Conservation (phyloP, 2,113 vertebrate species). For the Rhynchopsitta pachyrhyncha region DNA sequence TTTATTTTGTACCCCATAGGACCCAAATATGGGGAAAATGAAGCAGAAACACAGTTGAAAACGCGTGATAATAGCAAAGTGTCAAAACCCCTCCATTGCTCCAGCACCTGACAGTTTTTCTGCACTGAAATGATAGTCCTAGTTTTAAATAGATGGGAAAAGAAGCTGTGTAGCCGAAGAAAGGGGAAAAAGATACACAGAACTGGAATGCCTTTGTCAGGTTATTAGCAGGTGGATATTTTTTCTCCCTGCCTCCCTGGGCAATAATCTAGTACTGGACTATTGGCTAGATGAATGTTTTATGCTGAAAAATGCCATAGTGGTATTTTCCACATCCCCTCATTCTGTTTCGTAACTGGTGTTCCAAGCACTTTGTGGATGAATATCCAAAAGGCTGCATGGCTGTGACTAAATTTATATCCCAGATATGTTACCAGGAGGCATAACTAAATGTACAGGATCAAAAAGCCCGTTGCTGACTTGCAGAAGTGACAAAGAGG, state of each 20-base stretch:
- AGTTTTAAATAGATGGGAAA: background rate
- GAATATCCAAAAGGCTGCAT: background rate
- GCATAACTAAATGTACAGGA: background rate
- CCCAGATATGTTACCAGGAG: background rate
- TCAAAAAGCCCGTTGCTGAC: background rate
- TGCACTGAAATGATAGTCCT: background rate
- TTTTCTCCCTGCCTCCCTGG: background rate
- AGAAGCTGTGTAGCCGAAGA: background rate
- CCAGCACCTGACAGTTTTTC: background rate
- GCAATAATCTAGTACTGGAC: background rate
- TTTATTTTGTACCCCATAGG: background rate
- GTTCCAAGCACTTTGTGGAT: slow-evolving; percentile 15
- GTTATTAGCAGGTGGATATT: background rate
- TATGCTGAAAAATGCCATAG: background rate
- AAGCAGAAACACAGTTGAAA: background rate
- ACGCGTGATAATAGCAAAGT: background rate
- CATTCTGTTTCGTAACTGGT: background rate
- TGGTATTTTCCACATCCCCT: background rate
- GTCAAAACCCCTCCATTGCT: background rate
- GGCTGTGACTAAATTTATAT: background rate
- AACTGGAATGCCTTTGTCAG: background rate
- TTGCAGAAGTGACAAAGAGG: background rate
- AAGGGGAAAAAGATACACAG: too few species aligned
- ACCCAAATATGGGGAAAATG: background rate
- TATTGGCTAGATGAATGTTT: background rate